phyloP scores from a whole-genome alignment of 2,888 invertebrate genomes.

The Sthenelais limicola region DNA sequence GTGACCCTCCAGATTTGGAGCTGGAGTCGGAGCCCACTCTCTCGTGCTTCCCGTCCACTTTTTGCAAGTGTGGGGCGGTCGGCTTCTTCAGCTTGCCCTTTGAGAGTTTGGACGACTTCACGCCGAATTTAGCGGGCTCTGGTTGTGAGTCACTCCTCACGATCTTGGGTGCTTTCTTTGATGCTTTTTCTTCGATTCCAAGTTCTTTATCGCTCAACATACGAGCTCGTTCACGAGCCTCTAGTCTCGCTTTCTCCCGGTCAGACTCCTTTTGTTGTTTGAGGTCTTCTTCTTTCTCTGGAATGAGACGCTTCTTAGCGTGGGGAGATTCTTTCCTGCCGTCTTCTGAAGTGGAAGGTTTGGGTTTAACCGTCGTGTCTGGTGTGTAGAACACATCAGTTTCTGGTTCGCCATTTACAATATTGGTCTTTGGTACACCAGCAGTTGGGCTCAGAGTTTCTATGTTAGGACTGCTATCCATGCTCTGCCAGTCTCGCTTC shows the following conservation, averaged over 20 bases:
- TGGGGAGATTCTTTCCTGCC: slow-evolving; percentile 10
- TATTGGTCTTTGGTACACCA: slow-evolving; percentile 40
- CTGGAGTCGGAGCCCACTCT: slow-evolving; percentile 31
- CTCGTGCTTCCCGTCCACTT: slow-evolving; percentile 16
- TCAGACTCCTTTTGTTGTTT: slow-evolving; percentile 52
- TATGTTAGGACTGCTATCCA: slow-evolving; percentile 29
- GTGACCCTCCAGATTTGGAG: slow-evolving; percentile 16
- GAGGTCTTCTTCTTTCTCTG: slow-evolving; percentile 41
- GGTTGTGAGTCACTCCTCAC: slow-evolving; percentile 28
- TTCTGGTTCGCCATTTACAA: slow-evolving; percentile 42
- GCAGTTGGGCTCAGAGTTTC: slow-evolving; percentile 45
- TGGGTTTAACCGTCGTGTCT: slow-evolving; percentile 57
- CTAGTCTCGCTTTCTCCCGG: slow-evolving; percentile 73
- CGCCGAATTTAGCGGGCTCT: slow-evolving; percentile 4
- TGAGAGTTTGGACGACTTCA: slow-evolving; percentile 11
- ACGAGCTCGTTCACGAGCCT: slow-evolving; percentile 79
- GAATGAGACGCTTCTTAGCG: slow-evolving; percentile 23
- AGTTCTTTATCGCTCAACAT: slow-evolving; percentile 83
- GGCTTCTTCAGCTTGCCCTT: not conserved
- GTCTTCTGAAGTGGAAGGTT: slow-evolving; percentile 18
- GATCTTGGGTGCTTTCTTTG: not conserved
- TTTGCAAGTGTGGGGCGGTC: slow-evolving; percentile 10
- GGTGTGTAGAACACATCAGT: slow-evolving; percentile 63
- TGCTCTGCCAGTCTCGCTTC: slow-evolving; percentile 41
- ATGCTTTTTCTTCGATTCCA: slow-evolving; percentile 70